These are phyloP conservation scores for Anoplopoma fimbria DNA, from an alignment of 2,113 vertebrate genomes.

Conservation along the genomic window DNA sequence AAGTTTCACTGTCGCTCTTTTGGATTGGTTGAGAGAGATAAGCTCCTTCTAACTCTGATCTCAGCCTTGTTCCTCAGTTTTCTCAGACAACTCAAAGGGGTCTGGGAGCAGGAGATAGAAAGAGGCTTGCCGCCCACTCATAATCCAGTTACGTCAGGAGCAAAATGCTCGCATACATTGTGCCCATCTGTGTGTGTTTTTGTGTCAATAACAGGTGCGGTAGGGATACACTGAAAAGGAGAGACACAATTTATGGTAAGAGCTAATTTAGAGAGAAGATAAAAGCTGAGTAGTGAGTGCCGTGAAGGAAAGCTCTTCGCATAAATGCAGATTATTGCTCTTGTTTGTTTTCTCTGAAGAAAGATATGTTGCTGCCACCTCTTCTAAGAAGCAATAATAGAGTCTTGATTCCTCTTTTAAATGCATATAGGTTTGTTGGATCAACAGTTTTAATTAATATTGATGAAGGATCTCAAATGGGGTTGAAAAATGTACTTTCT, in stretches of 20 bases:
- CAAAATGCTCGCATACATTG: conserved; percentile 19
- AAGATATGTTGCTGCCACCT: conserved; percentile 15
- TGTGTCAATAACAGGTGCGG: conserved; percentile 44
- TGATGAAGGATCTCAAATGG: neutral
- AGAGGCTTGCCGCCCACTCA: conserved; percentile 21
- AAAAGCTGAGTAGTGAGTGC: conserved; percentile 17
- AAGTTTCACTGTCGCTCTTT: neutral
- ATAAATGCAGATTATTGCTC: conserved; percentile 36
- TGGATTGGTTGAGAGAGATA: conserved; percentile 10
- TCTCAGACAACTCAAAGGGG: conserved; percentile 30
- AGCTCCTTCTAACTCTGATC: conserved; percentile 18
- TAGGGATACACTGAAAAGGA: conserved; percentile 26
- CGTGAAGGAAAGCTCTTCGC: conserved; percentile 27
- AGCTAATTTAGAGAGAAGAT: conserved; percentile 44
- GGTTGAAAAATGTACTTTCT: neutral
- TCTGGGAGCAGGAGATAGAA: conserved; percentile 10
- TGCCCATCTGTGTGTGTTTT: conserved; percentile 23
- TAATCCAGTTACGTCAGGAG: conserved; percentile 44
- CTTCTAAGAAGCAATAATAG: conserved; percentile 4
- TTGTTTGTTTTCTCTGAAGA: conserved; percentile 40
- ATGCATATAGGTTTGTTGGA: conserved; percentile 15
- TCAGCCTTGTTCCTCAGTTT: conserved; percentile 26
- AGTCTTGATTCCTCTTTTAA: neutral
- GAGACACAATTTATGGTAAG: conserved; percentile 16
- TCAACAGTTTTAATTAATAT: neutral